Conservation (phyloP, 2,113 vertebrate genomes). For the Plestiodon gilberti region DNA sequence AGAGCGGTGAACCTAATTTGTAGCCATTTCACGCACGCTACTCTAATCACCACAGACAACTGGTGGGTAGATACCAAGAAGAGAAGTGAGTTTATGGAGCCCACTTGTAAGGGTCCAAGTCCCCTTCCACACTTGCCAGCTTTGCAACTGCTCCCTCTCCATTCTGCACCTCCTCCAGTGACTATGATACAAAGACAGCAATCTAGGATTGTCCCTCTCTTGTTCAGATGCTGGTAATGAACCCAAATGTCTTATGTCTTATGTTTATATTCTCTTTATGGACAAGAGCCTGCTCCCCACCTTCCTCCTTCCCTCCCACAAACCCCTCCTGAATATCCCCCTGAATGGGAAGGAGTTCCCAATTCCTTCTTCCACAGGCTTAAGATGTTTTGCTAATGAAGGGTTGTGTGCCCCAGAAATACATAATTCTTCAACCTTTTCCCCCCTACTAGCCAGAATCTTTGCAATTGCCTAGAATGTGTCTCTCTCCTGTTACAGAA, state of each 20-base stretch:
- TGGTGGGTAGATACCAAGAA: neutral
- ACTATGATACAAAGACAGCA: neutral
- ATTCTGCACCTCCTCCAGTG: accelerated
- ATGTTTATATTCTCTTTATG: neutral
- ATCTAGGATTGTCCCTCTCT: neutral
- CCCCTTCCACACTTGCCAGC: neutral
- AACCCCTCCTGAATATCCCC: neutral
- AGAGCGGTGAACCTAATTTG: neutral
- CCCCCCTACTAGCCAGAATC: no score
- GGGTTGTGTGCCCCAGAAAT: neutral
- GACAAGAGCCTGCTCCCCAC: neutral
- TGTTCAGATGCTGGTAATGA: neutral
- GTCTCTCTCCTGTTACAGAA: neutral
- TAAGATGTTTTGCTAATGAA: accelerated
- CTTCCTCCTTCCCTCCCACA: neutral
- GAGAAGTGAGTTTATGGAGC: no score
- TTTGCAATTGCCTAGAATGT: neutral
- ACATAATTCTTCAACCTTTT: neutral
- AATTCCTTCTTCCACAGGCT: neutral
- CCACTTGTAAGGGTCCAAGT: neutral
- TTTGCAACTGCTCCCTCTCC: neutral
- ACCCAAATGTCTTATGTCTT: neutral
- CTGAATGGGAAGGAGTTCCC: no score
- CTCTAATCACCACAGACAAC: neutral
- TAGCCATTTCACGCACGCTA: neutral